Percentiles rank a stretch among this genome's conserved stretches.
phyloP scores from a whole-genome alignment of 2,888 invertebrate species.

The Thelaira solivaga region DNA sequence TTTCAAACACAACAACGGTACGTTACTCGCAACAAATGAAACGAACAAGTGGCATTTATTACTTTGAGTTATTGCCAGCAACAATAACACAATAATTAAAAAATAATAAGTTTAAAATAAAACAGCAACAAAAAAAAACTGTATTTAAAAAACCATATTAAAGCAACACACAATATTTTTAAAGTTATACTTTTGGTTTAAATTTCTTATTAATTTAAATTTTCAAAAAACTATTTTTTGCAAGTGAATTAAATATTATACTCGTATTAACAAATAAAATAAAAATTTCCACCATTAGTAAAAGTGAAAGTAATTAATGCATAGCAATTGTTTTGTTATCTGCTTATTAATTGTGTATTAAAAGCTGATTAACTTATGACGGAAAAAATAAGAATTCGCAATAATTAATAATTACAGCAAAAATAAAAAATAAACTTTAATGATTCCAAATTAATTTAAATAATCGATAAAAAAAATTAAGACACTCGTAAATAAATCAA shows the following conservation, averaged over 20 bases:
- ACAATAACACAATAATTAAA: constrained; percentile 46
- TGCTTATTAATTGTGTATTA: neutral
- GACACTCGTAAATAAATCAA: no score
- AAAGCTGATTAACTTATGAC: constrained; percentile 40
- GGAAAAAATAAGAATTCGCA: neutral
- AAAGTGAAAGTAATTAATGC: constrained; percentile 48
- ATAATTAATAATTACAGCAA: neutral
- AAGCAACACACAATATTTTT: no score
- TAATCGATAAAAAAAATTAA: no score
- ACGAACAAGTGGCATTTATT: constrained; percentile 66
- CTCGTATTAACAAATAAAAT: neutral
- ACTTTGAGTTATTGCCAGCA: constrained; percentile 69
- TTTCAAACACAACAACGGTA: constrained; percentile 52
- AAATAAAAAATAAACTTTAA: neutral
- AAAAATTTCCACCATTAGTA: neutral
- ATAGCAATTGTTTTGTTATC: no score
- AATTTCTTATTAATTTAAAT: no score
- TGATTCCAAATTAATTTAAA: no score
- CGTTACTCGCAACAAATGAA: constrained; percentile 38
- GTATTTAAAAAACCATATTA: constrained; percentile 5
- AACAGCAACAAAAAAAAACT: neutral
- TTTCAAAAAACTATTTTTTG: no score
- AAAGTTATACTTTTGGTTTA: no score
- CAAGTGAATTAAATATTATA: constrained; percentile 26
- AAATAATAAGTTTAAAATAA: neutral